Base-by-base conservation (phyloP, 2,888 invertebrate species). In the Dynastes hyllus region DNA sequence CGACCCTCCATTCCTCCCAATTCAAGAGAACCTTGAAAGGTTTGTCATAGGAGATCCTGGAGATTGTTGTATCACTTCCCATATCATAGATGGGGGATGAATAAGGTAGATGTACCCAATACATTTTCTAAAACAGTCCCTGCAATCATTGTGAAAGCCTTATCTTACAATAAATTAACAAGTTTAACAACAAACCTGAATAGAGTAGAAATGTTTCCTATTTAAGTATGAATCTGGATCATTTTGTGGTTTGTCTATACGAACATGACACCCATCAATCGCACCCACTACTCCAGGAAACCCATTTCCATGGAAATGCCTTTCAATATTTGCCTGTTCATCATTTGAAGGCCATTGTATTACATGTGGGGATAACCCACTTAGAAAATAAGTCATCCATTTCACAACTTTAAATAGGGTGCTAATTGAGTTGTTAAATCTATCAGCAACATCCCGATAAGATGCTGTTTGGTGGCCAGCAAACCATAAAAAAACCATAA, bases 181-280 rank as follows among this genome's bases (percentile, higher is more conserved):
- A 22, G 22, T 22, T 16, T 53, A 9, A 51, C n/a, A 51, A n/a
- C 51, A 13, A 65, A 77, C 77, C 61, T 77, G 77, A 16, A 80
- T 77, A 29, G 79, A 79, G 73, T 77, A 77, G 40, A 51, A 51
- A n/a, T 51, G 51, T 67, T 82, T 82, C 50, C 83, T 66, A 77
- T 83, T 82, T 11, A 80, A 63, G 65, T 82, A 83, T 6, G 77
- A 76, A 22, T 81, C 82, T 16, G 80, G 80, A 69, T 81, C 81
- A 29, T 76, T 67, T 53, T 13, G 27, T 4, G 82, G 82, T 32
- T 78, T 80, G 27, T 82, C 81, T 22, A 83, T 80, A 67, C 40
- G 65, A 0, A 83, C 76, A 55, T 83, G 82, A 27, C 45, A 71
- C 2, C 83, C 82, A 81, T 82, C 82, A 11, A 82, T 70, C 1